Percentiles rank a stretch among this genome's conserved stretches.
phyloP scores from a whole-genome alignment of 2,797 vertebrate species.

The Gymnoscopelus microlampas region DNA sequence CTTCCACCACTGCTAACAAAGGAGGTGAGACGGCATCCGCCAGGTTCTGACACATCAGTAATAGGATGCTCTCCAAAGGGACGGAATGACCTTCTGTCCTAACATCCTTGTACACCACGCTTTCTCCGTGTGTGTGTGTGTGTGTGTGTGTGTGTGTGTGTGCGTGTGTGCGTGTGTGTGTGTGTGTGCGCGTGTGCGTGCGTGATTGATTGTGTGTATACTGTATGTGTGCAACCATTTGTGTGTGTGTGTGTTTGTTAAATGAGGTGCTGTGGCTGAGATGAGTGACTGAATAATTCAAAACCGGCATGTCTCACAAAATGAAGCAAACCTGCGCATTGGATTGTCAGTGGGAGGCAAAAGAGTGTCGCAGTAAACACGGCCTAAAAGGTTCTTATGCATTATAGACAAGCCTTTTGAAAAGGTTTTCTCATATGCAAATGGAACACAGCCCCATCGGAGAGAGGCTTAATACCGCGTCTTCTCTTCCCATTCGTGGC shows the following conservation, averaged over 20 bases:
- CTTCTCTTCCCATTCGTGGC: constrained; percentile 36
- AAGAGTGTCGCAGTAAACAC: constrained; percentile 80
- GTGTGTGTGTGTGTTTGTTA: constrained; percentile 73
- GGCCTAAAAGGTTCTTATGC: constrained; percentile 82
- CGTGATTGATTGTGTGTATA: constrained; percentile 11
- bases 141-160: constrained; percentile 25
- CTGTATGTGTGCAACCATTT: constrained; percentile 9
- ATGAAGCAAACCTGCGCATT: constrained; percentile 78
- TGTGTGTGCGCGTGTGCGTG: constrained; percentile 49
- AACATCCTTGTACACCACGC: constrained; percentile 67
- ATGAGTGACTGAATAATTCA: constrained; percentile 88
- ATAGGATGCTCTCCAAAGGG: constrained; percentile 73
- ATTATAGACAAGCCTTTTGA: constrained; percentile 84
- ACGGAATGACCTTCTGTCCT: constrained; percentile 66
- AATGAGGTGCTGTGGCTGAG: constrained; percentile 73
- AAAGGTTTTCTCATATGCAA: constrained; percentile 78
- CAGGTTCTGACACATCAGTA: constrained; percentile 68
- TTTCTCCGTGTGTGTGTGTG: constrained; percentile 65
- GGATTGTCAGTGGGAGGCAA: constrained; percentile 80
- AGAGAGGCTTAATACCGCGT: constrained; percentile 70
- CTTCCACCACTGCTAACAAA: no score
- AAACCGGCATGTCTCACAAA: constrained; percentile 79
- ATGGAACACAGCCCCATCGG: constrained; percentile 63
- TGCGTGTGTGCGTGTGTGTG: constrained; percentile 34
- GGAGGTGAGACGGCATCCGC: constrained; percentile 37